These are phyloP conservation scores for Eptatretus atami DNA, from an alignment of 2,797 vertebrate genomes.

Conservation along the genomic window DNA sequence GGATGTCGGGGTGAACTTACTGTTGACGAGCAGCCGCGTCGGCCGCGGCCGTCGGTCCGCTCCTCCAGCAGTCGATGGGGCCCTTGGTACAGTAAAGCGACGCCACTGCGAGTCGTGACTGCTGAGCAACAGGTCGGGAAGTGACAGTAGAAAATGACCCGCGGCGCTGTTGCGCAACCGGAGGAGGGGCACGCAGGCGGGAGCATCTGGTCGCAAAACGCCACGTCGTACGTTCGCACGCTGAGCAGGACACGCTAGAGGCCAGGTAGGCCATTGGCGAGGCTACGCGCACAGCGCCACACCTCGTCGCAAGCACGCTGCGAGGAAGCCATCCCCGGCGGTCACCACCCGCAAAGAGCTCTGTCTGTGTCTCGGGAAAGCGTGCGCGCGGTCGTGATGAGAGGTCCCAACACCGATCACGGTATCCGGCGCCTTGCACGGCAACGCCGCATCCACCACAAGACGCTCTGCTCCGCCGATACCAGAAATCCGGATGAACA, in stretches of 20 bases:
- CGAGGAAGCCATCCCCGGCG: slow-evolving; percentile 64
- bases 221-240: slow-evolving; percentile 34
- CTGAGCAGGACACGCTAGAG: slow-evolving; percentile 48
- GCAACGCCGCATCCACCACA: slow-evolving; percentile 61
- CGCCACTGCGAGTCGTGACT: slow-evolving; percentile 37
- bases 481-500: slow-evolving; percentile 64
- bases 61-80: slow-evolving; percentile 75
- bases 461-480: slow-evolving; percentile 72
- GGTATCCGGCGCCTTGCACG: slow-evolving; percentile 34
- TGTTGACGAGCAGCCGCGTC: slow-evolving; percentile 78
- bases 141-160: slow-evolving; percentile 87
- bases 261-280: slow-evolving; percentile 62
- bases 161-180: slow-evolving; percentile 43
- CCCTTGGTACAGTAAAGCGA: slow-evolving; percentile 38
- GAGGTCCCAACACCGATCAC: slow-evolving; percentile 74
- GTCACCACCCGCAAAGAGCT: slow-evolving; percentile 23
- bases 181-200: slow-evolving; percentile 58
- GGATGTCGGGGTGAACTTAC: slow-evolving; percentile 51
- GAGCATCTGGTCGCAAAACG: slow-evolving; percentile 94
- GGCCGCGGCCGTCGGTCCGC: slow-evolving; percentile 68
- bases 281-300: slow-evolving; percentile 51
- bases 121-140: slow-evolving; percentile 67
- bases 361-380: slow-evolving; percentile 54
- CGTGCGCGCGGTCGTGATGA: slow-evolving; percentile 41
- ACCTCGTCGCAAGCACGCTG: slow-evolving; percentile 38